Base-by-base conservation (phyloP, 2,888 invertebrate species). In the Cordilura impudica region DNA sequence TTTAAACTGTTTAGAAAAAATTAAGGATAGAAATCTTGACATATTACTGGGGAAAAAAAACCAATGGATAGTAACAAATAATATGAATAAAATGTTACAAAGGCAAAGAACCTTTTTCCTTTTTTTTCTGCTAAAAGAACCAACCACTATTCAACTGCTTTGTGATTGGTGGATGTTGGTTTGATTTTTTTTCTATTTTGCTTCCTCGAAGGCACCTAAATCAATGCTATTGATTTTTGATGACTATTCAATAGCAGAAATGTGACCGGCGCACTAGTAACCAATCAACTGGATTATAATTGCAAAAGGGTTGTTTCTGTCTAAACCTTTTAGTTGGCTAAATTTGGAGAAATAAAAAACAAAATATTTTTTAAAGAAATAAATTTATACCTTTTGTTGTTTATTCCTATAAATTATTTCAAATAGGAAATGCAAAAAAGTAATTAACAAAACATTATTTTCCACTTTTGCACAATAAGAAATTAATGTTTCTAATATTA, bases 161-260 rank as follows among this genome's bases (percentile, higher is more conserved):
- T 84, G 70, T 85, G 85, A 87, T 87, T 87, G 87, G 87, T 75
- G 81, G 81, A 14, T 16, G 16, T 35, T 26, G 2, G 0, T 23
- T 63, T 43, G 35, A 56, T 51, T 39, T 45, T 23, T 47, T 45
- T 14, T n/a, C n/a, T 61, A 43, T 31, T 8, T 56, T 14, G 10
- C 29, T 16, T 65, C 49, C 39, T 80, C 56, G 21, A 39, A 80
- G 85, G 86, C 83, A 75, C 87, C 87, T 86, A 87, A 87, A 87
- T 87, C 87, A 86, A 87, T 86, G 80, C 79, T 85, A 87, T 87
- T 85, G 87, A 87, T 87, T 87, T 86, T 84, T 85, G 87, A 87
- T 87, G 86, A 84, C 82, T 84, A 84, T 87, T 86, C 87, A 85
- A 87, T 87, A 86, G 74, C 67, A 51, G 21, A 43, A 26, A 7